These are phyloP conservation scores for Dinomys branickii DNA, from an alignment of 2,113 vertebrate genomes.

Conservation along the genomic window DNA sequence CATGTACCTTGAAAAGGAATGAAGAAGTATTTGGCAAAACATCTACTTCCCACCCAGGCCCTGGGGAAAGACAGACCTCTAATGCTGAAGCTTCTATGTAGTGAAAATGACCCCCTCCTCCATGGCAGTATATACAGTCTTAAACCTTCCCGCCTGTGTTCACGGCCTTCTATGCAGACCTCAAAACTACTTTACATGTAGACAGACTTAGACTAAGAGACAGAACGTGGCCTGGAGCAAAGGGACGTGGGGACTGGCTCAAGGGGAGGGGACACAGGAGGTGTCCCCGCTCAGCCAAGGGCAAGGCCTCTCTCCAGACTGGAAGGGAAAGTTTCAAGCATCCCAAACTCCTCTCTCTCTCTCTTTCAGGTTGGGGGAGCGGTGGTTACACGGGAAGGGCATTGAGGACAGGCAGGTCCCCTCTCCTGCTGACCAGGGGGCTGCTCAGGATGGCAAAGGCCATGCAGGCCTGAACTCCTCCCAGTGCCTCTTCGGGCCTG, in stretches of 20 bases:
- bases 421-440: neutral
- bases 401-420: neutral
- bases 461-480: neutral
- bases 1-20: slow-evolving; percentile 78
- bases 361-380: slow-evolving; percentile 34
- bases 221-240: slow-evolving; percentile 67
- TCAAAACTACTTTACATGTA: slow-evolving; percentile 54
- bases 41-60: slow-evolving; percentile 75
- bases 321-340: no score
- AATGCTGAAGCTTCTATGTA: slow-evolving; percentile 77
- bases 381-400: neutral
- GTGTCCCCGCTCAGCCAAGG: slow-evolving; percentile 58
- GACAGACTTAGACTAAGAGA: slow-evolving; percentile 70
- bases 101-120: slow-evolving; percentile 67
- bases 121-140: slow-evolving; percentile 77
- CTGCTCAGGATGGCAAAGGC: neutral
- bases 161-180: slow-evolving; percentile 39
- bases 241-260: slow-evolving; percentile 39
- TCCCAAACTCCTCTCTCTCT: no score
- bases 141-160: slow-evolving; percentile 61
- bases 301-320: slow-evolving; percentile 54
- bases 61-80: slow-evolving; percentile 70
- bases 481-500: neutral
- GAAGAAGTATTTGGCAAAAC: slow-evolving; percentile 82
- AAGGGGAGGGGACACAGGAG: slow-evolving; percentile 51